Percentiles rank a stretch among this genome's conserved stretches.
These are phyloP conservation scores for Thyatira batis DNA, from an alignment of 2,888 invertebrate species.

Conservation along the genomic window DNA sequence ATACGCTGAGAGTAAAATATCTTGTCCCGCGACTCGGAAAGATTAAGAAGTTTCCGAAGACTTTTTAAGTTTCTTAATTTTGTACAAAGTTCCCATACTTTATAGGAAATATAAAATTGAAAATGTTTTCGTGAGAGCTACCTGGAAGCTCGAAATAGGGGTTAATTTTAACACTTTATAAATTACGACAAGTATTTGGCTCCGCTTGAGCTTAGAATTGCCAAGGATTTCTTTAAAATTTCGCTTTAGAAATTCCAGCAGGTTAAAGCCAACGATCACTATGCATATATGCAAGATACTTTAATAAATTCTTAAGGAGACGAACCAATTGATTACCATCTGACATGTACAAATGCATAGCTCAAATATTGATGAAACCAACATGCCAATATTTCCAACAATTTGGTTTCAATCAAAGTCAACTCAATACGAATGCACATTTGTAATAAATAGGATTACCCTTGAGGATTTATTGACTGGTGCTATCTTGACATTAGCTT, in stretches of 20 bases:
- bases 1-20: conserved; percentile 54
- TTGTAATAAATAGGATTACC: conserved; percentile 53
- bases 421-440: conserved; percentile 33
- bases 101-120: conserved; percentile 43
- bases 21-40: conserved; percentile 54
- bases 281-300: not conserved
- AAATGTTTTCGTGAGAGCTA: conserved; percentile 35
- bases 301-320: not conserved
- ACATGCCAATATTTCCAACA: conserved; percentile 5
- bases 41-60: conserved; percentile 59
- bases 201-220: not conserved
- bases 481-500: conserved; percentile 56
- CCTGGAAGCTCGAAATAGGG: not conserved
- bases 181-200: not conserved
- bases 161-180: not conserved
- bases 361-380: conserved; percentile 3
- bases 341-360: conserved; percentile 2
- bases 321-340: not conserved
- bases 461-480: conserved; percentile 59
- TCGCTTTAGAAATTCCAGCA: not conserved
- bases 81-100: conserved; percentile 45
- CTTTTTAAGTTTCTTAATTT: conserved; percentile 65
- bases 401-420: conserved; percentile 32
- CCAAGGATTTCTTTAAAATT: not conserved
- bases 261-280: not conserved